Evolutionary conservation across 2,113 vertebrate species (phyloP).

Genomic region (Sinocyclocheilus maitianheensis): DNA sequence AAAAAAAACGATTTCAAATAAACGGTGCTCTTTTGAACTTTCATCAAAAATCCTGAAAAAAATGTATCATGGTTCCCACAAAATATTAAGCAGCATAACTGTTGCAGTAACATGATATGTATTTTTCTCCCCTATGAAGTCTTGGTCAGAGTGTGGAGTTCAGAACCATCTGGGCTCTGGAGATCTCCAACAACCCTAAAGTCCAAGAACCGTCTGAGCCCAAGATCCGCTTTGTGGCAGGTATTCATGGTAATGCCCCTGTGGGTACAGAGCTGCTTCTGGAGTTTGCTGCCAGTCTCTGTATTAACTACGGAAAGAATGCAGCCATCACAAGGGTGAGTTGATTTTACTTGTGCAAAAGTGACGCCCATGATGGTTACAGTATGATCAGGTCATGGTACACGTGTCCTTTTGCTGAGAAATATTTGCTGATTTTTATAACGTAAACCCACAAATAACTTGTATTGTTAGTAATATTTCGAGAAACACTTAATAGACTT

Average conservation of each 20-base stretch:
- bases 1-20: not conserved
- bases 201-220: constrained; percentile 86
- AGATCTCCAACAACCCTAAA: constrained; percentile 93
- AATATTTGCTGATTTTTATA: too few species aligned
- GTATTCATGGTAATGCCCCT: constrained; percentile 92
- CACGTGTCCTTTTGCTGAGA: too few species aligned
- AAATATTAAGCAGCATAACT: not conserved
- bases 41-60: not conserved
- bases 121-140: constrained; percentile 68
- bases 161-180: constrained; percentile 89
- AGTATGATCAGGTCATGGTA: not conserved
- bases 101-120: not conserved
- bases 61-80: not conserved
- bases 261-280: constrained; percentile 94
- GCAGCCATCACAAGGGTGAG: constrained; percentile 86
- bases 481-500: not conserved
- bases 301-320: constrained; percentile 94
- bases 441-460: not conserved
- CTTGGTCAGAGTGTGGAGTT: constrained; percentile 91
- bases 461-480: not conserved
- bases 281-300: constrained; percentile 90
- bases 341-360: not conserved
- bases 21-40: not conserved
- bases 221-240: constrained; percentile 92
- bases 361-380: not conserved